Evolutionary conservation across 2,888 invertebrate genomes (phyloP), one percentile per base, ranked within the genome.

Genomic region (Drosophila nigricruria): DNA sequence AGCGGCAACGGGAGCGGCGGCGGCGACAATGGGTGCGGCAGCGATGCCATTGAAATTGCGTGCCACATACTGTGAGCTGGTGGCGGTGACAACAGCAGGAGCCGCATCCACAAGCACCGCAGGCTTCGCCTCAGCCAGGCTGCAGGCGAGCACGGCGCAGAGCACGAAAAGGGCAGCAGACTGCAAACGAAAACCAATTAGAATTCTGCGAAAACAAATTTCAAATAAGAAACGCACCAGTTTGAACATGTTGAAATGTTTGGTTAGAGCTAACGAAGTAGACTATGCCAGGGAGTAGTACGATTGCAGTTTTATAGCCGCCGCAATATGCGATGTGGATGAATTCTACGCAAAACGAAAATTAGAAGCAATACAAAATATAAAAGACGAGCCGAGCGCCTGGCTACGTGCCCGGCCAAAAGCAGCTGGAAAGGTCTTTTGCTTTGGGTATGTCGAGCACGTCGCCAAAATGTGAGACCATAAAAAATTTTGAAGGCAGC

Each of bases 61-160:
- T 8, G 94, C 94, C 78, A 95, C 90, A 43, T 94, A 94, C 88
- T 95, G 95, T 23, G 94, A 95, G 87, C 95, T 95, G 74, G 94
- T 93, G 5, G 95, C 94, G 0, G 95, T 94, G 5, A 94, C 94
- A 30, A 79, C 82, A 12, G 72, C 91, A 0, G 94, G 90, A 34
- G 83, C 91, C 14, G 90, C 86, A 25, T 68, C 84, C 8, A 85
- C 75, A 20, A 85, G 30, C 2, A 92, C 76, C 16, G 92, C 67
- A 1, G 94, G 93, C 3, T 94, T 94, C 3, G 94, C 93, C 5
- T 94, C 92, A 83, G 94, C 94, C 61, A 67, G 32, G 92, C 92
- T 79, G 94, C 92, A 61, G 94, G 93, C 86, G 69, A 91, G 71
- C 63, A 90, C 90, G 63, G 90, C 91, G 79, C 91, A 79, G 56